Evolutionary conservation across 2,113 vertebrate species (phyloP).

Genomic region (Dasyornis broadbenti): DNA sequence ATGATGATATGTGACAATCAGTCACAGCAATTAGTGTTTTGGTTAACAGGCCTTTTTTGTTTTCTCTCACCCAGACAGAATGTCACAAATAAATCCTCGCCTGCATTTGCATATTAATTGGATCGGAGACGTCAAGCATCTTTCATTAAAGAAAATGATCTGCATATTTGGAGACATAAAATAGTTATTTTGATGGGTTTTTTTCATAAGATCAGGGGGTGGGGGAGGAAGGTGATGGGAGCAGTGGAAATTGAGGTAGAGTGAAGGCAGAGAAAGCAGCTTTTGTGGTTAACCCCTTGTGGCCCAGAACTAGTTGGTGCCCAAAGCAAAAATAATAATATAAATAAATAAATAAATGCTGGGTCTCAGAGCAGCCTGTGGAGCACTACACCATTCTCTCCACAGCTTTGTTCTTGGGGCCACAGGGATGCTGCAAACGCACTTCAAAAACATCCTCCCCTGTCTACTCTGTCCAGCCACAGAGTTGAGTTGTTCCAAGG

Average conservation of each 20-base stretch:
- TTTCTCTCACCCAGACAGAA: conserved; percentile 99
- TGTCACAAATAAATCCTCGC: conserved; percentile 99
- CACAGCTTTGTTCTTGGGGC: neutral
- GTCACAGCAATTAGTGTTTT: conserved; percentile 99
- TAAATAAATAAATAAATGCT: conserved; percentile 18
- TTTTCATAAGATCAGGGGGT: conserved; percentile 82
- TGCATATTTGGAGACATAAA: conserved; percentile 99
- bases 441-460: neutral
- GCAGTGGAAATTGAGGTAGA: conserved; percentile 93
- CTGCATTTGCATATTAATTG: conserved; percentile 99
- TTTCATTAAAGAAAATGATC: conserved; percentile 99
- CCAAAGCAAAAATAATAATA: conserved; percentile 53
- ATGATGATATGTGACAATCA: conserved; percentile 99
- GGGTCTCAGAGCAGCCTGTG: neutral
- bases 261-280: conserved; percentile 67
- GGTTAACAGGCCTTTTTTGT: conserved; percentile 99
- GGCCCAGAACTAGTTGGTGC: conserved; percentile 65
- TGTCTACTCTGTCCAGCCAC: neutral
- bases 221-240: conserved; percentile 92
- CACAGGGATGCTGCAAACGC: neutral
- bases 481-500: neutral
- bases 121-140: conserved; percentile 99
- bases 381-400: neutral
- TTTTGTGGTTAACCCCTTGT: conserved; percentile 71
- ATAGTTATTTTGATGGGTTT: conserved; percentile 99